Evolutionary conservation across 2,888 invertebrate species (phyloP).

Genomic region (Ophraella communa): DNA sequence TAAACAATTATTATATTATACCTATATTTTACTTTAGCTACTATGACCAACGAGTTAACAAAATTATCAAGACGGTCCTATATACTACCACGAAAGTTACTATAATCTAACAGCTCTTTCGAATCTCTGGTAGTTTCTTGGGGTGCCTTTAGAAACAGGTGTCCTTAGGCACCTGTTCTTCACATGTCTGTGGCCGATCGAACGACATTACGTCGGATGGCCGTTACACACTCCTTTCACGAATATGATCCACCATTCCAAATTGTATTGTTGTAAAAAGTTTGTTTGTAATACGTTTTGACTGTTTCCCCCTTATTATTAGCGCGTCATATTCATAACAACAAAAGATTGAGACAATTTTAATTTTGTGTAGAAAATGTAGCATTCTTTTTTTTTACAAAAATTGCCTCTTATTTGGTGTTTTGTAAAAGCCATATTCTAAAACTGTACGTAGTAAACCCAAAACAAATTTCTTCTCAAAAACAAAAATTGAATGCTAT

Average conservation of each 20-base stretch:
- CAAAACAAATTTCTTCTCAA: too few relatives aligned
- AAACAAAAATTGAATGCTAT: too few relatives aligned
- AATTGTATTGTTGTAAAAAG: neutral
- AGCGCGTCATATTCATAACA: too few relatives aligned
- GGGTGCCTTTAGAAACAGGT: constrained; percentile 47
- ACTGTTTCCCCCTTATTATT: too few relatives aligned
- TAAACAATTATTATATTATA: too few relatives aligned
- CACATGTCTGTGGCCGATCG: constrained; percentile 52
- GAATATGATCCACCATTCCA: constrained; percentile 20
- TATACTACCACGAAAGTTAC: constrained; percentile 9
- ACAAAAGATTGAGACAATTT: too few relatives aligned
- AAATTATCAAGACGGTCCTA: constrained; percentile 4
- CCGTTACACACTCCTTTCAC: constrained; percentile 51
- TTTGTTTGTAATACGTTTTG: neutral
- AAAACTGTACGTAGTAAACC: too few relatives aligned
- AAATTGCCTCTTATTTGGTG: too few relatives aligned
- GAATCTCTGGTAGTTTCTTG: constrained; percentile 34
- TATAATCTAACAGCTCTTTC: constrained; percentile 18
- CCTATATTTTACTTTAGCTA: too few relatives aligned
- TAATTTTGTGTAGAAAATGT: too few relatives aligned
- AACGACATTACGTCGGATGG: constrained; percentile 48
- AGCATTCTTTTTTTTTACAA: too few relatives aligned
- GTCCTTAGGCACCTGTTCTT: constrained; percentile 51
- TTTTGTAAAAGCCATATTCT: too few relatives aligned
- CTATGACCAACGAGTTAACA: neutral